These are phyloP conservation scores for Diabrotica undecimpunctata DNA, from an alignment of 1,140 invertebrate genomes.

Conservation along the genomic window DNA sequence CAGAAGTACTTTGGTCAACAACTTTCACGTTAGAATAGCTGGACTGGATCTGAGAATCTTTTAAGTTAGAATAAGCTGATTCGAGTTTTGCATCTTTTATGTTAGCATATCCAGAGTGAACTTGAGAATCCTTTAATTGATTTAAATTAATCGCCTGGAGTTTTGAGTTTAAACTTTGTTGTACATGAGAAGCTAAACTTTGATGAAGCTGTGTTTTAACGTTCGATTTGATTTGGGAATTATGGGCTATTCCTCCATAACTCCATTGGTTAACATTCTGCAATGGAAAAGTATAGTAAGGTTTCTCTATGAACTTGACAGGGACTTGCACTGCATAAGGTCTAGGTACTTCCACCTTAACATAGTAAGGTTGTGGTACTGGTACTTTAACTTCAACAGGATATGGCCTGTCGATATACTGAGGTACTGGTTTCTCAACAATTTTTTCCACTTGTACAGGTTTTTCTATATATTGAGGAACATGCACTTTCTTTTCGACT, in stretches of 20 bases:
- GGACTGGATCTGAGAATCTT: too few relatives aligned
- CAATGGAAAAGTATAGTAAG: neutral
- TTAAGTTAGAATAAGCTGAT: too few relatives aligned
- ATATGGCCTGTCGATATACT: slow-evolving; percentile 33
- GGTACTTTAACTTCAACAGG: slow-evolving; percentile 31
- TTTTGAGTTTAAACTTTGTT: neutral
- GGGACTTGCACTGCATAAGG: slow-evolving; percentile 25
- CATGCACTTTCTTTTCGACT: slow-evolving; percentile 36
- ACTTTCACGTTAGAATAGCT: neutral
- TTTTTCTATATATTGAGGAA: slow-evolving; percentile 27
- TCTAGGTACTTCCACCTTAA: slow-evolving; percentile 28
- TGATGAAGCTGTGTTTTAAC: neutral
- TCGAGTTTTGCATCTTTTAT: too few relatives aligned
- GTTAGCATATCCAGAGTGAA: too few relatives aligned
- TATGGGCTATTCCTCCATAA: neutral
- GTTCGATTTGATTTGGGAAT: neutral
- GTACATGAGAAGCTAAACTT: neutral
- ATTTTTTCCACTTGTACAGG: slow-evolving; percentile 40
- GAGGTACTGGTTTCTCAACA: slow-evolving; percentile 34
- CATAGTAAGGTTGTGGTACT: slow-evolving; percentile 26
- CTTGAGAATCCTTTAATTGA: neutral
- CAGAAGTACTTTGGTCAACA: neutral
- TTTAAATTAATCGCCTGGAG: neutral
- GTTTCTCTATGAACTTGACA: slow-evolving; percentile 42
- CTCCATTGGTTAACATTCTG: neutral